Conservation (phyloP, 2,888 invertebrate genomes). For the Drosophila austrosaltans region DNA sequence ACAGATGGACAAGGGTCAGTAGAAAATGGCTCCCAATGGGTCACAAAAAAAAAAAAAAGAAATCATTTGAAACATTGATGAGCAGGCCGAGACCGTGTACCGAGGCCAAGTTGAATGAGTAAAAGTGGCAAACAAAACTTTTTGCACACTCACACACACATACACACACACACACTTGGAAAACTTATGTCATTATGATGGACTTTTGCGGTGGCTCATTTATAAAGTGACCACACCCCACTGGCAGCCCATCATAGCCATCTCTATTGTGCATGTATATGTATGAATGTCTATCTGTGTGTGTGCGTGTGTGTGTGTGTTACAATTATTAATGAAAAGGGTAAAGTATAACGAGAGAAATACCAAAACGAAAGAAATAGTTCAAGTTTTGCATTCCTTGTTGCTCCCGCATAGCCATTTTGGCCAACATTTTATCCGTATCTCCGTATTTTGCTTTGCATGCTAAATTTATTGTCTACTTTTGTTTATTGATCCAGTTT, state of each 20-base stretch:
- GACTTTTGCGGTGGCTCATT: conserved; percentile 56
- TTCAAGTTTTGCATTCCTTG: conserved; percentile 11
- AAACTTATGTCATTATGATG: conserved; percentile 69
- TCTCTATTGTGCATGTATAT: not conserved
- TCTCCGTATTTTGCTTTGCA: conserved; percentile 36
- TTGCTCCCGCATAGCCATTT: not conserved
- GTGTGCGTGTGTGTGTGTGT: conserved; percentile 29
- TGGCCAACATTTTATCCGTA: conserved; percentile 29
- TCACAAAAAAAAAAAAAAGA: conserved; percentile 1
- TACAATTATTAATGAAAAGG: conserved; percentile 55
- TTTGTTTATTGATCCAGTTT: conserved; percentile 58
- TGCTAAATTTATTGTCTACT: conserved; percentile 60
- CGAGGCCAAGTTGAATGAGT: conserved; percentile 13
- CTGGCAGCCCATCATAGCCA: conserved; percentile 7
- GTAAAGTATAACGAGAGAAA: conserved; percentile 13
- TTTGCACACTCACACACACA: conserved; percentile 28
- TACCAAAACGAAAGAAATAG: not conserved
- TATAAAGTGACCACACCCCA: conserved; percentile 47
- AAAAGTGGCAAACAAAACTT: conserved; percentile 42
- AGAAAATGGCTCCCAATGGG: conserved; percentile 60
- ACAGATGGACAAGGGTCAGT: conserved; percentile 17
- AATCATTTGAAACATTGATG: conserved; percentile 74
- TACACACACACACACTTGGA: not conserved
- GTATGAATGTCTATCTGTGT: not conserved
- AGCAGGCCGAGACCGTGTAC: conserved; percentile 28